Base-by-base conservation (phyloP, 2,113 vertebrate species). In the Petroica traversi region DNA sequence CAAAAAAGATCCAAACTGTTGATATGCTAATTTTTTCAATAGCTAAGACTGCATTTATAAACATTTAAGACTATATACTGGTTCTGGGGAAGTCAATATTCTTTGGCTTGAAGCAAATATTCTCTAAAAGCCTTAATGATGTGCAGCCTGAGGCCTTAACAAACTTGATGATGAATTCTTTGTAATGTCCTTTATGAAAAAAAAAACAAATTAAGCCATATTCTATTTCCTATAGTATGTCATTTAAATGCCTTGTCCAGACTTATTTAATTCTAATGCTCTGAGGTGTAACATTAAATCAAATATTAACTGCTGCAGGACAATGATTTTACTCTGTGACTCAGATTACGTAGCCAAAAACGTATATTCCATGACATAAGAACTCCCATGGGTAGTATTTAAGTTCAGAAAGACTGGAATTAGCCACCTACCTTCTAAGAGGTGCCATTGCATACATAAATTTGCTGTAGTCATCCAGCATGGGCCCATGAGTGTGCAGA, bases 391-490 rank as follows among this genome's bases (percentile, higher is more conserved):
- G 62, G 22, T 51, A 54, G 19, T 33, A 86, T 66, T 91, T 74
- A 49, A 43, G 55, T 91, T 91, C 3, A 14, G 23, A 77, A 87
- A 51, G 29, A 62, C 36, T 79, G 17, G 36, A 58, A 26, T 38
- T 26, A 57, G 51, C 29, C 5, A 71, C 81, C 92, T 98, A 99
- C 99, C 99, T 99, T 97, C 98, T 98, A 64, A 98, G 93, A 82
- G 97, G 96, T 92, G 98, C 98, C n/a, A 95, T 98, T 96, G 97
- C 98, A 58, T 99, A 99, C 29, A 99, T 97, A 95, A 98, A 98
- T 92, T 98, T 98, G 98, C 98, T 99, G 96, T 99, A 99, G 71
- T 98, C 98, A 31, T 99, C 99, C 94, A 99, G 98, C 77, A 99
- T 96, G 5, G 98, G 93, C 28, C 98, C 98, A 4, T 99, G 99